Percentiles rank a stretch among this genome's conserved stretches.
Conservation (phyloP, 2,888 invertebrate genomes). For the Apodemia zela region DNA sequence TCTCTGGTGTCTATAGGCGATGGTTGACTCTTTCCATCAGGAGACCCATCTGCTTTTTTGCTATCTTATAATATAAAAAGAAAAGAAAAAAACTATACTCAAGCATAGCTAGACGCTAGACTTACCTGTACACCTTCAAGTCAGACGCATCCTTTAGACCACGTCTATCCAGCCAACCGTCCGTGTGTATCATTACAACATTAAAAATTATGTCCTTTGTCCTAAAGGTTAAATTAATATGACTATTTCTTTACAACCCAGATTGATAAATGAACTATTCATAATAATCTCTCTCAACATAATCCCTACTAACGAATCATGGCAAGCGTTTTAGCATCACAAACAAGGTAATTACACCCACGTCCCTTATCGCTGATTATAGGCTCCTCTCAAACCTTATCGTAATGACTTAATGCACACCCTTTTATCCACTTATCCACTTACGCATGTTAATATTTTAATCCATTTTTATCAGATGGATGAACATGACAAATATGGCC, state of each 20-base stretch:
- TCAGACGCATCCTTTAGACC: neutral
- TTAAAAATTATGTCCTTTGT: neutral
- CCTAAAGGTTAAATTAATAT: neutral
- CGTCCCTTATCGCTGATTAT: neutral
- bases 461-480: slow-evolving; percentile 2
- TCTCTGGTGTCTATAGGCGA: no score
- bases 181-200: neutral
- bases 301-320: neutral
- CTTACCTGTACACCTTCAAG: neutral
- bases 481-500: neutral
- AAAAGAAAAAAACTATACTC: no score
- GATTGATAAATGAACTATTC: neutral
- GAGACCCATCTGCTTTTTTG: no score
- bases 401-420: slow-evolving; percentile 6
- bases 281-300: neutral
- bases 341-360: slow-evolving; percentile 8
- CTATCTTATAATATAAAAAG: no score
- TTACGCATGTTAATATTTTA: slow-evolving; percentile 3
- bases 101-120: neutral
- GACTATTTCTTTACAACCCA: neutral
- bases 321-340: neutral
- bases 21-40: no score
- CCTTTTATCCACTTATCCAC: slow-evolving; percentile 8
- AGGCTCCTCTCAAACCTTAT: slow-evolving; percentile 1
- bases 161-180: neutral